These are phyloP conservation scores for Cerceris rybyensis DNA, from an alignment of 2,888 invertebrate species.

Conservation along the genomic window DNA sequence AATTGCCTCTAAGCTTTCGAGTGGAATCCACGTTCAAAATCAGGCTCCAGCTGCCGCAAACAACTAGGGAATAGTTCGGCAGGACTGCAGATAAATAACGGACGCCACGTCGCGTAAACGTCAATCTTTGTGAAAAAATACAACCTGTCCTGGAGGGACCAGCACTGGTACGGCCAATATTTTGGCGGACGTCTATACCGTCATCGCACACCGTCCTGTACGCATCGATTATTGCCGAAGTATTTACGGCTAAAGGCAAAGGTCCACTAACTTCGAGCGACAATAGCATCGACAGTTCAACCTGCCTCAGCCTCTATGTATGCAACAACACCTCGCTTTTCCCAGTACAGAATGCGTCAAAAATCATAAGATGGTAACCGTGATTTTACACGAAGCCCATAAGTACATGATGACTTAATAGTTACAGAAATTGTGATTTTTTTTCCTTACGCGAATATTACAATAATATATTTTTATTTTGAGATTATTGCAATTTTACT, in stretches of 20 bases:
- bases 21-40: slow-evolving; percentile 27
- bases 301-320: slow-evolving; percentile 22
- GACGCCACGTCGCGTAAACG: slow-evolving; percentile 48
- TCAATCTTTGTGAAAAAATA: slow-evolving; percentile 55
- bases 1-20: neutral
- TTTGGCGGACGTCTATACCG: slow-evolving; percentile 38
- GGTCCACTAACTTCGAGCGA: slow-evolving; percentile 11
- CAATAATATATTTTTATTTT: too few species aligned
- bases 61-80: slow-evolving; percentile 18
- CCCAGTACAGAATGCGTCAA: too few species aligned
- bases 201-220: neutral
- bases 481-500: too few species aligned
- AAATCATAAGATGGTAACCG: too few species aligned
- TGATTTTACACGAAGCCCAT: too few species aligned
- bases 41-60: slow-evolving; percentile 18
- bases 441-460: too few species aligned
- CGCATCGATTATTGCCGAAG: slow-evolving; percentile 39
- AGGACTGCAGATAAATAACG: slow-evolving; percentile 52
- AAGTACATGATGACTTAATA: too few species aligned
- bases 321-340: slow-evolving; percentile 1
- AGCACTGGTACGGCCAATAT: slow-evolving; percentile 21
- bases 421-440: too few species aligned
- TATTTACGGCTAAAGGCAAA: slow-evolving; percentile 52
- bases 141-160: slow-evolving; percentile 21
- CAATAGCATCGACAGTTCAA: slow-evolving; percentile 36